Conservation (phyloP, 2,797 vertebrate species). For the Oceanodroma leucorhoa region DNA sequence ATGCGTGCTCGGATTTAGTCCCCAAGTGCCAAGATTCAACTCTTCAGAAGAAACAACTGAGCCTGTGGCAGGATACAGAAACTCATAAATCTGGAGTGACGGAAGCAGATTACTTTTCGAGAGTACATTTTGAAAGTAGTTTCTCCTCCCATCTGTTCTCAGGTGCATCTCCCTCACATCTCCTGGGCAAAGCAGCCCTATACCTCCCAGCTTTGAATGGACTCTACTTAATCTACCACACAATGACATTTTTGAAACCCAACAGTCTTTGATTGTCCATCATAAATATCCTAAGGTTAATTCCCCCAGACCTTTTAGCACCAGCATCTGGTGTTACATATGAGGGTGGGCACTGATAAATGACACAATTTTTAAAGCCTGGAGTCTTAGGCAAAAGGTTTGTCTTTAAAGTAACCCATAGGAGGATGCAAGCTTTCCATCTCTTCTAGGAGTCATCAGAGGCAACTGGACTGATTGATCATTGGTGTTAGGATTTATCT, state of each 20-base stretch:
- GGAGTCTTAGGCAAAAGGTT: not conserved
- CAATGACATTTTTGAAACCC: not conserved
- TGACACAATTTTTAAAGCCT: not conserved
- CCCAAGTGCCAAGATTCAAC: not conserved
- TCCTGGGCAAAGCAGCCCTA: not conserved
- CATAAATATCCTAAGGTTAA: not conserved
- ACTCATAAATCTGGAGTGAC: conserved; percentile 19
- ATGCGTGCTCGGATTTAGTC: not conserved
- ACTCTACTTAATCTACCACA: not conserved
- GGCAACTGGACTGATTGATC: not conserved
- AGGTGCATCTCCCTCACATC: not conserved
- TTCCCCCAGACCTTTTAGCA: not conserved
- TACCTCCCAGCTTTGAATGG: not conserved
- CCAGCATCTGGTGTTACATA: not conserved
- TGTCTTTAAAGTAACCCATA: not conserved
- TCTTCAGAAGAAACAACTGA: not conserved
- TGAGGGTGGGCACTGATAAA: not conserved
- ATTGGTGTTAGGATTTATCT: not conserved
- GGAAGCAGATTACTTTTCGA: not conserved
- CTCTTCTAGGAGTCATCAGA: not conserved
- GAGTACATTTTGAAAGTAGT: not conserved
- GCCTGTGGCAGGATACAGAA: not conserved
- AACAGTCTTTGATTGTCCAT: not conserved
- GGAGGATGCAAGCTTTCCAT: not conserved
- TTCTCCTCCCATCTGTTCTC: not conserved